Evolutionary conservation across 2,888 invertebrate genomes (phyloP), one percentile per base, ranked within the genome.

Genomic region (Alloscopus bannaensis): DNA sequence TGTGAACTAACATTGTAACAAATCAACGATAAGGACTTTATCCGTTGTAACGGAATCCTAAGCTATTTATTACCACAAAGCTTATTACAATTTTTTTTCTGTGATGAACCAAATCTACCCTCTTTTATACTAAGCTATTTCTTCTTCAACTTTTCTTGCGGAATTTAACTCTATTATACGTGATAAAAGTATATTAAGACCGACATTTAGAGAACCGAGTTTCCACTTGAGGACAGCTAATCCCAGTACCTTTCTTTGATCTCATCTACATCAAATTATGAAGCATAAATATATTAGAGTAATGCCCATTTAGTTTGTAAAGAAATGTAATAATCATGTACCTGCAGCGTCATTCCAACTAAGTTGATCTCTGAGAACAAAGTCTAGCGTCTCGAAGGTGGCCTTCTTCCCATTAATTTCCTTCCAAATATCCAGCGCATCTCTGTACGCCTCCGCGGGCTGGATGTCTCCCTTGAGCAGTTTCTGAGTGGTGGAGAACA

Each of bases 401-500:
- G 82, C 82, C 28, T 70, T 69, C 45, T 62, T 75, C 16, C 82
- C 83, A 24, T 69, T 66, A 42, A 80, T 81, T 71, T 82, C 80
- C 42, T 81, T 82, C 84, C 84, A 84, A 3, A 75, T 80, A 50
- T 82, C 82, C 20, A 84, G 22, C 6, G 73, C 82, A 31, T 84
- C 84, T 70, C 82, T 57, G 40, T 72, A 82, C 0, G 84, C 84
- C 60, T 84, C 79, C 0, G 82, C 71, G 1, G 68, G 66, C 40
- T 82, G 82, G 52, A 84, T 82, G 50, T 79, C 66, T 59, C 81
- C 79, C 55, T 77, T 80, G 2, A 72, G 40, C 0, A 84, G 59
- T 50, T 84, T 84, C 42, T 81, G 79, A 4, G 79, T 57, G 0
- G 81, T 84, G 11, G 84, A 82, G 70, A 82, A 84, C 82, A 84